Evolutionary conservation across 2,888 invertebrate genomes (phyloP).

Genomic region (Hydrotaea diabolus): DNA sequence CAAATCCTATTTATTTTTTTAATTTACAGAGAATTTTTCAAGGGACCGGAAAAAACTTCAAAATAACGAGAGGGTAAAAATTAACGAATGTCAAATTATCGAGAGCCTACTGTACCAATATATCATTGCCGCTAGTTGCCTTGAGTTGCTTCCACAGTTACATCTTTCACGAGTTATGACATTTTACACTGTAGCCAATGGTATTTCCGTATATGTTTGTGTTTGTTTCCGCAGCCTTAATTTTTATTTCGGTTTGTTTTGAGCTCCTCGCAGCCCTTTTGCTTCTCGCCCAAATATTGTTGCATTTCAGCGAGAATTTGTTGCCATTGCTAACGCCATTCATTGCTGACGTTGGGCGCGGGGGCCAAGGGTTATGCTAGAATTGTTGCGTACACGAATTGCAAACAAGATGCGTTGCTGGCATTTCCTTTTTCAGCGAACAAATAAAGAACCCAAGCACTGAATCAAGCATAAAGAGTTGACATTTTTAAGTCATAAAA

Average conservation of each 20-base stretch:
- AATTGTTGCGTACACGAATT: not conserved
- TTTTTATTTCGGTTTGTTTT: not conserved
- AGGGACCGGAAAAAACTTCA: too few species aligned
- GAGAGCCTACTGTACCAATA: too few species aligned
- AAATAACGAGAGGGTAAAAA: too few species aligned
- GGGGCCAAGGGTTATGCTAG: not conserved
- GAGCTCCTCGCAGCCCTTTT: not conserved
- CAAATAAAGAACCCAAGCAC: too few species aligned
- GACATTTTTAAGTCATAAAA: constrained; percentile 40
- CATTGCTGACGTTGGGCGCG: not conserved
- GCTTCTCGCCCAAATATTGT: not conserved
- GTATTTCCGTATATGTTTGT: not conserved
- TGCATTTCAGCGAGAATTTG: constrained; percentile 17
- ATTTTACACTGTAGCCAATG: not conserved
- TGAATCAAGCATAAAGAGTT: constrained; percentile 33
- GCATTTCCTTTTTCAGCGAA: constrained; percentile 31
- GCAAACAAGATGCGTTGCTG: constrained; percentile 31
- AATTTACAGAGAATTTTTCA: too few species aligned
- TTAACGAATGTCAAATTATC: too few species aligned
- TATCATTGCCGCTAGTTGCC: too few species aligned
- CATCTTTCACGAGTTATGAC: too few species aligned
- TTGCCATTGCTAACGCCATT: not conserved
- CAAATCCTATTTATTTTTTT: too few species aligned
- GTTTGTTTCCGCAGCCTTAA: constrained; percentile 30
- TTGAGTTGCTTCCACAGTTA: too few species aligned